Evolutionary conservation across 2,797 vertebrate species (phyloP).

Genomic region (Toxotes lorentzi): DNA sequence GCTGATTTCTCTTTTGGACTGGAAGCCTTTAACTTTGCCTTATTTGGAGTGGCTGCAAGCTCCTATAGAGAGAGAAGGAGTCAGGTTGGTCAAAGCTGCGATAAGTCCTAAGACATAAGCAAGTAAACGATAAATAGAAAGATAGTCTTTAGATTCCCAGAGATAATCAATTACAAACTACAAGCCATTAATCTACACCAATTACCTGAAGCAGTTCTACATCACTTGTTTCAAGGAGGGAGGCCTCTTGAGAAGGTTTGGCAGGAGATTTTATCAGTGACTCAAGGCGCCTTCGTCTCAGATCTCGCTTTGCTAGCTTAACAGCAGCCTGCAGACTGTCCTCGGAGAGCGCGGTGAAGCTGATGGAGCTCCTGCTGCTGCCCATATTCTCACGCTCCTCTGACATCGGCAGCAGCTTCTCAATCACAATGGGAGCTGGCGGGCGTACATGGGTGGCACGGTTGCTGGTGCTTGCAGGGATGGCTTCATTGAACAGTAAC

Average conservation of each 20-base stretch:
- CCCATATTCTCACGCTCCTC: conserved; percentile 55
- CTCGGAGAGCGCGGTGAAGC: conserved; percentile 92
- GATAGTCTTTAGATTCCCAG: background rate
- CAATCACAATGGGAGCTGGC: conserved; percentile 91
- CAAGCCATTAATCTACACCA: background rate
- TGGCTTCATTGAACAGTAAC: conserved; percentile 91
- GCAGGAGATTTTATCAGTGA: conserved; percentile 48
- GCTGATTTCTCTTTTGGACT: conserved; percentile 68
- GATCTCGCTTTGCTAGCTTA: conserved; percentile 90
- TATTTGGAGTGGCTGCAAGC: conserved; percentile 40
- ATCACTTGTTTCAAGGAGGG: conserved; percentile 59
- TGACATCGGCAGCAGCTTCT: conserved; percentile 84
- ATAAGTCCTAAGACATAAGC: background rate
- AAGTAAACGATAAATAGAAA: background rate
- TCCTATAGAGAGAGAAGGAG: conserved; percentile 54
- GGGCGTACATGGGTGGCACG: conserved; percentile 83
- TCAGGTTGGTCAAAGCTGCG: background rate
- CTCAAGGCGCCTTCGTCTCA: conserved; percentile 83
- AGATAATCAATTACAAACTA: background rate
- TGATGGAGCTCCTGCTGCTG: conserved; percentile 78
- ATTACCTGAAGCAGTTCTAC: conserved; percentile 67
- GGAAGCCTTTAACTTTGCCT: conserved; percentile 54
- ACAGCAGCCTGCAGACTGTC: conserved; percentile 90
- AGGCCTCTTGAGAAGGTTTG: conserved; percentile 48
- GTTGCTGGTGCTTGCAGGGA: conserved; percentile 83